A percentile compares a stretch with the other conserved stretches of the same genome.
Evolutionary conservation across 2,888 invertebrate genomes (phyloP).

Genomic region (Eristalinus aeneus): DNA sequence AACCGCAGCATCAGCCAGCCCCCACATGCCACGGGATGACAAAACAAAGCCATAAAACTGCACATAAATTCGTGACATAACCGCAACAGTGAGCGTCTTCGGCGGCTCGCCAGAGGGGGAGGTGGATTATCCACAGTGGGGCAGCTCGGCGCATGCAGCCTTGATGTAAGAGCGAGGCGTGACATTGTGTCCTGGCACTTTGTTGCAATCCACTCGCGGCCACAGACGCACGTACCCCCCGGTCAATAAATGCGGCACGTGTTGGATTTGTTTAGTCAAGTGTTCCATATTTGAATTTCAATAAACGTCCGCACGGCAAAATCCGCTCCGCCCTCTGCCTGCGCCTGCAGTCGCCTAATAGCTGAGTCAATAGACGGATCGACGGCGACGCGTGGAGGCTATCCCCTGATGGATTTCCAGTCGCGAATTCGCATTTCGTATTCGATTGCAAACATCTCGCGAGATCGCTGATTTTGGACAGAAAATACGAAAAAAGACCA

Average conservation of each 20-base stretch:
- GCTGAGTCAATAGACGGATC: constrained; percentile 22
- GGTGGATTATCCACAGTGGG: neutral
- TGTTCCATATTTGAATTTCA: constrained; percentile 43
- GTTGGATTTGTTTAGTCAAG: constrained; percentile 35
- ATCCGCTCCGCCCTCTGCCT: neutral
- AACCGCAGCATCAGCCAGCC: neutral
- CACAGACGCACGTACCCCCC: neutral
- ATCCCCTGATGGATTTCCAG: constrained; percentile 15
- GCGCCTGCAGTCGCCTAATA: constrained; percentile 5
- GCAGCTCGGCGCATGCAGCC: neutral
- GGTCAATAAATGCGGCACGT: constrained; percentile 63
- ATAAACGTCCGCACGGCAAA: constrained; percentile 10
- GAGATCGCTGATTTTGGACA: constrained; percentile 7
- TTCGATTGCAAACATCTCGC: constrained; percentile 42
- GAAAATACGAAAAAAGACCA: constrained; percentile 14
- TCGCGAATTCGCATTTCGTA: constrained; percentile 20
- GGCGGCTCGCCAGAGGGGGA: neutral
- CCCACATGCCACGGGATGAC: constrained; percentile 2
- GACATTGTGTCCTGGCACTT: constrained; percentile 16
- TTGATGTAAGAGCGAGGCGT: neutral
- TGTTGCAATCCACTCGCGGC: constrained; percentile 14
- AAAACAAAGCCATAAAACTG: constrained; percentile 51
- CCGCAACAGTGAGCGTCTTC: neutral
- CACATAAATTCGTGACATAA: constrained; percentile 49
- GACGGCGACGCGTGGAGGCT: neutral